These are phyloP conservation scores for Oxyura jamaicensis DNA, from an alignment of 2,113 vertebrate species.

Conservation along the genomic window DNA sequence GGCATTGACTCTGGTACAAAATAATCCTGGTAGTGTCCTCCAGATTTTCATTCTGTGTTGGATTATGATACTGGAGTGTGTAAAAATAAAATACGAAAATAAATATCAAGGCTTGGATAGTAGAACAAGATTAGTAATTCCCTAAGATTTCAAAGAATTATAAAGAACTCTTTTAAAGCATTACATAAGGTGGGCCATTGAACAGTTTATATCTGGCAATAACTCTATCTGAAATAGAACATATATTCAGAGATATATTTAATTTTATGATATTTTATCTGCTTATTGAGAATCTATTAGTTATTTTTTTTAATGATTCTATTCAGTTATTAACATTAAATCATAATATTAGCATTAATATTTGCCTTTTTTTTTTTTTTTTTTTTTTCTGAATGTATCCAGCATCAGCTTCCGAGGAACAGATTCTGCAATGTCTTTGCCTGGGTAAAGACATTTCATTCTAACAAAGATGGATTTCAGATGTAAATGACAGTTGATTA, in stretches of 20 bases:
- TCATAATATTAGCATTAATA: not conserved
- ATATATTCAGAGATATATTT: not conserved
- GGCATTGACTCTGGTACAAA: rapidly evolving
- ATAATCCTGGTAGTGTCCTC: not conserved
- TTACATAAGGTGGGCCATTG: not conserved
- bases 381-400: not conserved
- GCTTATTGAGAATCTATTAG: not conserved
- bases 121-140: not conserved
- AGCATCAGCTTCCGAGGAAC: not conserved
- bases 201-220: not conserved
- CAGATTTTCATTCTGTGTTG: not conserved
- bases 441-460: not conserved
- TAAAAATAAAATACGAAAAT: not conserved
- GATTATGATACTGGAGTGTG: not conserved
- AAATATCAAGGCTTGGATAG: not conserved
- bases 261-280: not conserved
- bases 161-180: not conserved
- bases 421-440: not conserved
- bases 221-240: not conserved
- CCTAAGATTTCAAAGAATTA: not conserved
- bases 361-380: not conserved
- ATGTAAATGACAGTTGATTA: not conserved
- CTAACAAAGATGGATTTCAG: not conserved
- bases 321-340: not conserved
- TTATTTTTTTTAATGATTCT: not conserved